phyloP scores from a whole-genome alignment of 2,113 vertebrate genomes.

The Hiodon alosoides region DNA sequence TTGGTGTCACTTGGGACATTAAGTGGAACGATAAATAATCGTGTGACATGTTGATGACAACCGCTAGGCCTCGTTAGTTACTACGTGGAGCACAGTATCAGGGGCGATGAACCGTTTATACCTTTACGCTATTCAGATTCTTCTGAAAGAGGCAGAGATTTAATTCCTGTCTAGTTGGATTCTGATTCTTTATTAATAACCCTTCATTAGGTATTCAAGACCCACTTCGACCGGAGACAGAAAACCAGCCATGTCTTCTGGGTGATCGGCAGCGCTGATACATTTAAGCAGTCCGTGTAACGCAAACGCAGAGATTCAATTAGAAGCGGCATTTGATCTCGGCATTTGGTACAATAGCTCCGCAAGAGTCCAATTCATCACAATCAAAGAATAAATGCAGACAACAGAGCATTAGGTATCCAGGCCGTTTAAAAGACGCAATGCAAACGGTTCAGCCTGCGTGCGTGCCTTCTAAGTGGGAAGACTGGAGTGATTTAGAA shows the following conservation, averaged over 20 bases:
- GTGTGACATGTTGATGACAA: slow-evolving; percentile 37
- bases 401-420: slow-evolving; percentile 32
- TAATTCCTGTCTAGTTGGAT: slow-evolving; percentile 47
- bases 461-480: not conserved
- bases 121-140: not conserved
- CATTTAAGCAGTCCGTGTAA: slow-evolving; percentile 43
- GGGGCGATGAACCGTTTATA: slow-evolving; percentile 32
- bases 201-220: slow-evolving; percentile 48
- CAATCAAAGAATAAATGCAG: slow-evolving; percentile 48
- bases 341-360: slow-evolving; percentile 47
- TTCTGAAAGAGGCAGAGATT: slow-evolving; percentile 31
- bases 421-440: not conserved
- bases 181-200: slow-evolving; percentile 53
- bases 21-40: slow-evolving; percentile 30
- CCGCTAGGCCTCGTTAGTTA: slow-evolving; percentile 34
- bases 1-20: slow-evolving; percentile 43
- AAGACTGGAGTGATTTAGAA: not conserved
- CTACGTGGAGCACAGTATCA: slow-evolving; percentile 30
- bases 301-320: slow-evolving; percentile 56
- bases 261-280: slow-evolving; percentile 36
- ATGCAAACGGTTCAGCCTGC: not conserved
- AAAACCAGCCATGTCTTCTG: slow-evolving; percentile 34
- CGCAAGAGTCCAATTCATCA: slow-evolving; percentile 55
- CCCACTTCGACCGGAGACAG: slow-evolving; percentile 35
- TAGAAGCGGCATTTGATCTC: slow-evolving; percentile 53